Base-by-base conservation (phyloP, 2,888 invertebrate genomes). In the Platynereis dumerilii region DNA sequence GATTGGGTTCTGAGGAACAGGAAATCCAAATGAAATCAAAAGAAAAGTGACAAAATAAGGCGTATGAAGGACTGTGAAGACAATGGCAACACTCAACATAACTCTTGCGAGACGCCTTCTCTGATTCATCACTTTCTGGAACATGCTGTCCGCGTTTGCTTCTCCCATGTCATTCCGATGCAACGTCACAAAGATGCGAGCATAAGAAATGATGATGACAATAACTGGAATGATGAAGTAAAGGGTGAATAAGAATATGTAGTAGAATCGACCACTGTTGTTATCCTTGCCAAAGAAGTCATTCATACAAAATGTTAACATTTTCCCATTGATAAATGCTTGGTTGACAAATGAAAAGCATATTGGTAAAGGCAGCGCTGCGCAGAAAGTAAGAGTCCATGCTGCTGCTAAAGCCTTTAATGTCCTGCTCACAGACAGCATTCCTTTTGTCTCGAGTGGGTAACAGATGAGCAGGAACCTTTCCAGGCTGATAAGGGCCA, bases 401-500 rank as follows among this genome's bases (percentile, higher is more conserved):
- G 67, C 64, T 28, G 54, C 29, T 27, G 59, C 52, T 0, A 71
- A 20, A 1, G 64, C 52, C 15, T 26, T 44, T 17, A 48, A 53
- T 12, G 60, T 66, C 26, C 60, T 58, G 17, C 58, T 12, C 2
- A 64, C 27, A 2, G 60, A 68, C 52, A 71, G 60, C 67, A 61
- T 60, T 2, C 63, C 58, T 22, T 62, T 67, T 22, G 71, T 65
- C 27, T 57, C 20, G 24, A 71, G 58, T 7, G 71, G 71, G 45
- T 64, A 66, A 57, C 68, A 68, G 39, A 71, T 65, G 58, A 71
- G 60, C 22, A 71, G 64, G 20, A 68, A 57, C n/a, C 68, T n/a
- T 52, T 71, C 71, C 57, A 64, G 62, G 45, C 68, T 66, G 54
- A 71, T 71, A 45, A 69, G 68, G 7, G 65, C 66, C 20, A 71